Evolutionary conservation across 2,113 vertebrate species (phyloP).

Genomic region (Cnemophilus loriae): DNA sequence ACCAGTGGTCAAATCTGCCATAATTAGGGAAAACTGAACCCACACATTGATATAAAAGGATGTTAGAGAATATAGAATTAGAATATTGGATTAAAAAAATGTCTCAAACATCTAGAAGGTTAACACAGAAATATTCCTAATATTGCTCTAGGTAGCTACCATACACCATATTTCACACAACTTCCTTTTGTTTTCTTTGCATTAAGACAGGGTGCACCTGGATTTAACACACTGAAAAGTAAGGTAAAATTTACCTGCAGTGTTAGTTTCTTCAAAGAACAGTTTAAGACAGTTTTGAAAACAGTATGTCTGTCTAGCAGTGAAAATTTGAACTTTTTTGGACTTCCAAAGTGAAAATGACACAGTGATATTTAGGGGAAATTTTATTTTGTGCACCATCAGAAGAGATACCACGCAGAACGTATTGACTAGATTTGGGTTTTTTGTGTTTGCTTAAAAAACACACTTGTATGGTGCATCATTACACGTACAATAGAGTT

Average conservation of each 20-base stretch:
- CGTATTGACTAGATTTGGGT: background rate
- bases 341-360: background rate
- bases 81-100: background rate
- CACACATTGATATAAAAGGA: background rate
- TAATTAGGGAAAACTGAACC: background rate
- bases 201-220: background rate
- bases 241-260: background rate
- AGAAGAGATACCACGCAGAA: background rate
- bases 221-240: background rate
- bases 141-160: background rate
- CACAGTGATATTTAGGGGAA: background rate
- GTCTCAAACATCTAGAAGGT: background rate
- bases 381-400: background rate
- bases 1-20: background rate
- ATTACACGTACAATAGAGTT: background rate
- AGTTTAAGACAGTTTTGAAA: background rate
- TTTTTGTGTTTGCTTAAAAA: background rate
- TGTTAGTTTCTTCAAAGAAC: background rate
- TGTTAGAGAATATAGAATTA: background rate
- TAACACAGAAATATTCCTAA: background rate
- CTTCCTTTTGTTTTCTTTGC: background rate
- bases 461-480: background rate
- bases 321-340: background rate
- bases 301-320: background rate
- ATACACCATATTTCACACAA: background rate